Conservation (phyloP, 2,888 invertebrate species). For the Drosophila atripex region DNA sequence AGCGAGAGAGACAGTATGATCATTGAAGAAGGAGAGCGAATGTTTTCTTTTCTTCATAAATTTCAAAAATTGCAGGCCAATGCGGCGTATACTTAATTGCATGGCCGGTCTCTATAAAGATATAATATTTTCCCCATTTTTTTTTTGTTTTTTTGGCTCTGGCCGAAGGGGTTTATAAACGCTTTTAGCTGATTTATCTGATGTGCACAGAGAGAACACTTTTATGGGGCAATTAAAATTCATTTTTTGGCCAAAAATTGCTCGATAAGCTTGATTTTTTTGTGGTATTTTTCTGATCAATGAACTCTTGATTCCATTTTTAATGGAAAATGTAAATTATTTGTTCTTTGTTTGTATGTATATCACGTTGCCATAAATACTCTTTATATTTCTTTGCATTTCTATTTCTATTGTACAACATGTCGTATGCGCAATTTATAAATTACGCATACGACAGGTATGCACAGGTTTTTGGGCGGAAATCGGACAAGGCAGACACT, state of each 20-base stretch:
- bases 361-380: no score
- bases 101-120: slow-evolving; percentile 8
- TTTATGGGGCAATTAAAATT: slow-evolving; percentile 30
- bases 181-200: slow-evolving; percentile 35
- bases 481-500: slow-evolving; percentile 7
- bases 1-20: neutral
- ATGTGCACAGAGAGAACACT: slow-evolving; percentile 15
- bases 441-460: slow-evolving; percentile 43
- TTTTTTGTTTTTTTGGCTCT: no score
- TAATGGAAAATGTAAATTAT: neutral
- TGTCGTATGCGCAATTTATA: slow-evolving; percentile 33
- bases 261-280: no score
- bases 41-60: slow-evolving; percentile 6
- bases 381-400: no score
- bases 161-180: slow-evolving; percentile 15
- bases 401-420: slow-evolving; percentile 6
- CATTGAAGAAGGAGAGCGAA: neutral
- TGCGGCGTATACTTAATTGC: slow-evolving; percentile 43
- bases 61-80: slow-evolving; percentile 31
- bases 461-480: slow-evolving; percentile 23
- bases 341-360: no score
- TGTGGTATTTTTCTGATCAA: slow-evolving; percentile 10
- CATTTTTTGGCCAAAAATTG: neutral
- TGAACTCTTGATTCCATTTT: slow-evolving; percentile 10
- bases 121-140: slow-evolving; percentile 7